A percentile compares a stretch with the other conserved stretches of the same genome.
These are phyloP conservation scores for Drosophila ironensis DNA, from an alignment of 1,140 invertebrate genomes.

Conservation along the genomic window DNA sequence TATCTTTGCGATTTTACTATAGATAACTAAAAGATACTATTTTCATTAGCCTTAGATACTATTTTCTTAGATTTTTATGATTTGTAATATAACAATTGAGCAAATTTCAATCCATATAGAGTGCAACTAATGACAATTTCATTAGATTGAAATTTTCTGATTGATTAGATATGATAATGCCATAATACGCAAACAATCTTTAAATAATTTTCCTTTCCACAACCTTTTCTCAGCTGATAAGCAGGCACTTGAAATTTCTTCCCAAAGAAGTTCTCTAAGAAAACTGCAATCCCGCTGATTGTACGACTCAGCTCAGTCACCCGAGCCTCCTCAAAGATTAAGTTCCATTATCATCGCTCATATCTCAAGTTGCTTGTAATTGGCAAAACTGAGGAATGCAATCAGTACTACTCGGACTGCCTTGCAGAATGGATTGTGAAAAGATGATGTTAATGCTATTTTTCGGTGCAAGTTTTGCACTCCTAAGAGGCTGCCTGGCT, in stretches of 20 bases:
- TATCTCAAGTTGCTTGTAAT: conserved; percentile 13
- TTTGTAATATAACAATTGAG: no score
- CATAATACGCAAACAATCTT: neutral
- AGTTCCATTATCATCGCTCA: conserved; percentile 27
- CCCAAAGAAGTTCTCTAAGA: neutral
- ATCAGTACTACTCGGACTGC: conserved; percentile 16
- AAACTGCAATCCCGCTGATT: conserved; percentile 12
- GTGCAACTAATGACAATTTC: neutral
- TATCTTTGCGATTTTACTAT: no score
- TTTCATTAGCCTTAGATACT: no score
- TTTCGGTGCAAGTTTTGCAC: neutral
- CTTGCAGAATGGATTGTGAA: neutral
- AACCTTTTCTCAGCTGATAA: conserved; percentile 4
- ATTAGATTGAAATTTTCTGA: no score
- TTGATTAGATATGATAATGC: neutral
- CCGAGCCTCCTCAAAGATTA: conserved; percentile 12
- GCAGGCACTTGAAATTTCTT: neutral
- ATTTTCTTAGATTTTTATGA: no score
- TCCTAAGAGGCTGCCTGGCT: neutral
- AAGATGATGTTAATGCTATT: conserved; percentile 18
- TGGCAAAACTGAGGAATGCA: neutral
- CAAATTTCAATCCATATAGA: no score
- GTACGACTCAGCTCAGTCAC: neutral
- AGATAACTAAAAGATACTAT: no score
- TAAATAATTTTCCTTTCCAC: neutral